These are phyloP conservation scores for Clarias platycephalus DNA, from an alignment of 2,797 vertebrate genomes.

Conservation along the genomic window DNA sequence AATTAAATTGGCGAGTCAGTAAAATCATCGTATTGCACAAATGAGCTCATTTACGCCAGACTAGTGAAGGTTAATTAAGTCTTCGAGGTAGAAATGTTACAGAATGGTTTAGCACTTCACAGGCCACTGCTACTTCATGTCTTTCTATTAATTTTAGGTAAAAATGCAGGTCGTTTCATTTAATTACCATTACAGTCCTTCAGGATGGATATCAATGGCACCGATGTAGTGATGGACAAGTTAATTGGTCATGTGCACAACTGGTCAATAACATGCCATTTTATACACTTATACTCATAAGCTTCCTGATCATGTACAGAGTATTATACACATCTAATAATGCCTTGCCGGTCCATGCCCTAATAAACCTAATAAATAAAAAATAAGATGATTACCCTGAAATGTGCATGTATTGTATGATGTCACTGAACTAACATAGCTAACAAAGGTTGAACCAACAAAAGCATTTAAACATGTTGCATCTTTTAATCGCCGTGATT, in stretches of 20 bases:
- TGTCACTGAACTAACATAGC: not conserved
- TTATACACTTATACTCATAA: no score
- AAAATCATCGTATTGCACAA: conserved; percentile 28
- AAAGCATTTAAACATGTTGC: not conserved
- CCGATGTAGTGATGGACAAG: not conserved
- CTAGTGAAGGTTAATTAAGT: conserved; percentile 47
- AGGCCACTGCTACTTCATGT: not conserved
- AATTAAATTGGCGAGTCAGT: not conserved
- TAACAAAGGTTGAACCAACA: not conserved
- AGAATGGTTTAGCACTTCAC: not conserved
- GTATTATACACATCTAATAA: not conserved
- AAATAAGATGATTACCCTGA: not conserved
- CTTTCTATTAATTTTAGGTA: not conserved
- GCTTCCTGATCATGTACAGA: not conserved
- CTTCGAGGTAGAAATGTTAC: conserved; percentile 40
- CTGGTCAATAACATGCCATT: not conserved
- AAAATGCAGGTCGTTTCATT: conserved; percentile 19
- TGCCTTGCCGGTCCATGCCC: not conserved
- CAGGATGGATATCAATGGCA: conserved; percentile 33
- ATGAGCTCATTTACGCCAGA: conserved; percentile 21
- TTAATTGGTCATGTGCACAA: not conserved
- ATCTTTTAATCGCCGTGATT: conserved; percentile 4
- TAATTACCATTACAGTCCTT: conserved; percentile 35
- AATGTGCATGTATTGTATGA: not conserved
- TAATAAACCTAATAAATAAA: not conserved